Base-by-base conservation (phyloP, 2,888 invertebrate species). In the Tyria jacobaeae region DNA sequence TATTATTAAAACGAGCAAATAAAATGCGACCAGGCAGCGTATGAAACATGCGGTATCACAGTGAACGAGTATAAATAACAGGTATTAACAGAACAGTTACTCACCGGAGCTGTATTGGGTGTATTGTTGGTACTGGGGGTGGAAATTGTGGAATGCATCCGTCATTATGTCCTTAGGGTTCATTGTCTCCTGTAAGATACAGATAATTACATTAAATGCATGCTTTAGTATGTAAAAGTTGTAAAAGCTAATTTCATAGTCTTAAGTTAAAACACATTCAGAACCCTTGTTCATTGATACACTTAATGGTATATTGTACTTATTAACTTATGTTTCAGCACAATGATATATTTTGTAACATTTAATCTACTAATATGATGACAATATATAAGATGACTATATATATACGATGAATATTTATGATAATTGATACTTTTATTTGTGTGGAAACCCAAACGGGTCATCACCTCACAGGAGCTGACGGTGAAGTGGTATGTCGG, bases 121-220 rank as follows among this genome's bases (percentile, higher is more conserved):
- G 94, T 99, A 99, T 91, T 99, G 99, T 91, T 99, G 99, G 94
- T 99, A 99, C 90, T 99, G 99, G 59, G 99, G 99, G 95, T 99
- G 99, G 96, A 99, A 99, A 94, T 99, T 99, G 94, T 99, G 99
- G 94, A 99, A 99, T 87, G 99, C 99, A 92, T 99, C 99, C 84
- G 99, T 99, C 99, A 99, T 99, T 90, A 99, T 99, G 94, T 99
- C 99, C 95, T 98, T 98, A 64, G 98, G 98, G 94, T 98, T 98
- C 97, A 98, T 98, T 35, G 98, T 98, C 96, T 98, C 98, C 98
- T 98, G 88, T 4, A 88, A 90, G 47, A 37, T 37, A 35, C n/a
- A 15, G 14, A 47, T 6, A 24, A 35, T 35, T n/a, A 10, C 15
- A 54, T 15, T 21, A 0, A 41, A 37, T 41, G 10, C 21, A 44